Evolutionary conservation across 2,888 invertebrate genomes (phyloP), one percentile per base, ranked within the genome.

Genomic region (Oxytorus armatus): DNA sequence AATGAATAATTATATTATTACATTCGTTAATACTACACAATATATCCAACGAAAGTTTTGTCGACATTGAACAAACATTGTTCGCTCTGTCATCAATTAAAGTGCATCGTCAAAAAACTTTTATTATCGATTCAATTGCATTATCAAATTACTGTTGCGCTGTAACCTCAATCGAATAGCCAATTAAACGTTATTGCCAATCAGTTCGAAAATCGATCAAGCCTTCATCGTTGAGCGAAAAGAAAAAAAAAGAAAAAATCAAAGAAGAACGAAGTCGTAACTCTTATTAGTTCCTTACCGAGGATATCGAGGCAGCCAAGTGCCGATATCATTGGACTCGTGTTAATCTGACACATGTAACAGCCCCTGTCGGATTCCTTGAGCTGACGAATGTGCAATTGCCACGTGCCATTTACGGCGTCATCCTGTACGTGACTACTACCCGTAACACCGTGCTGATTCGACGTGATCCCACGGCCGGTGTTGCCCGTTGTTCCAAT

Each of bases 291-390:
- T 36, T 42, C 33, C 79, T 94, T 91, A 97, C 97, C 97, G 90
- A 96, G 96, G 18, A 97, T 97, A 90, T 97, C 97, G 78, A 97
- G 94, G 90, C 97, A 97, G 7, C 97, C 97, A 73, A 96, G 94
- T 92, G 97, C 96, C 90, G 96, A 96, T 92, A 96, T 97, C 96
- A 97, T 96, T 70, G 95, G 94, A 81, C 95, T 96, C 0, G 97
- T 97, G 93, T 97, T 97, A 88, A 97, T 97, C 93, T 97, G 97
- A 90, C 97, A 97, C 96, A 97, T 97, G 92, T 97, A 97, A 91
- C 97, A 97, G 79, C 96, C 97, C 55, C 96, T 94, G 92, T 97
- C 97, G 51, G 95, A 94, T 87, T 96, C 97, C 83, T 96, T 94
- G 68, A 97, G 93, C 81, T 96, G 96, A 77, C 96, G 94, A 89